Evolutionary conservation across 1,140 invertebrate genomes (phyloP).

Genomic region (Apis dorsata): DNA sequence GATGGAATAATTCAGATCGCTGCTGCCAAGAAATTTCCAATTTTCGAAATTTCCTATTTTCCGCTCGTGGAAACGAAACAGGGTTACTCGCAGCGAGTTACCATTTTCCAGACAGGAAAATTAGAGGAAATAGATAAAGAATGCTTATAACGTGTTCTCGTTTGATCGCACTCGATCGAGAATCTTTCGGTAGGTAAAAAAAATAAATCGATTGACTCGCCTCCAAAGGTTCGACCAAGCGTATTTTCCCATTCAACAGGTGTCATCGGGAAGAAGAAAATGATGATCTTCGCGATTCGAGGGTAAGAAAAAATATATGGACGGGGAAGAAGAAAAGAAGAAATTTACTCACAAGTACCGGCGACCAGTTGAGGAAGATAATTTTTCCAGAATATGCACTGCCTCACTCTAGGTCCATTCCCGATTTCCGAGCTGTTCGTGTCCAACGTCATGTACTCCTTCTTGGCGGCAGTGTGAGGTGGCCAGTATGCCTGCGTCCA

Average conservation of each 20-base stretch:
- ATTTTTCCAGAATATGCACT: conserved; percentile 98
- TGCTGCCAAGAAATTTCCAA: conserved; percentile 16
- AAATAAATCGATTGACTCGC: conserved; percentile 27
- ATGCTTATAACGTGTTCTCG: no score
- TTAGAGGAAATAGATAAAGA: no score
- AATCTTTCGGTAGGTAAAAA: background rate
- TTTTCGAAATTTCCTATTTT: background rate
- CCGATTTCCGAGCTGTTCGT: conserved; percentile 90
- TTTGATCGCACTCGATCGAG: no score
- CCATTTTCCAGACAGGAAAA: no score
- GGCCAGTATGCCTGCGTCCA: conserved; percentile 91
- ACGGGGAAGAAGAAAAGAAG: background rate
- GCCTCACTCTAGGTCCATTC: conserved; percentile 90
- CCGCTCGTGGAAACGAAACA: no score
- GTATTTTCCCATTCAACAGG: conserved; percentile 76
- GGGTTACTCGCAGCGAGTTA: no score
- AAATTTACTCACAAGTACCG: conserved; percentile 83
- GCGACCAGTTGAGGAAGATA: conserved; percentile 93
- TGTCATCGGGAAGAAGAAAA: conserved; percentile 65
- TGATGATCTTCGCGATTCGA: conserved; percentile 66
- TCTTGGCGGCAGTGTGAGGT: conserved; percentile 88
- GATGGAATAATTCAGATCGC: conserved; percentile 8
- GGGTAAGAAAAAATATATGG: conserved; percentile 9
- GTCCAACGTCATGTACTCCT: conserved; percentile 92
- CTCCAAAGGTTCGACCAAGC: conserved; percentile 60